phyloP scores from a whole-genome alignment of 2,113 vertebrate genomes.

The Camelus bactrianus region DNA sequence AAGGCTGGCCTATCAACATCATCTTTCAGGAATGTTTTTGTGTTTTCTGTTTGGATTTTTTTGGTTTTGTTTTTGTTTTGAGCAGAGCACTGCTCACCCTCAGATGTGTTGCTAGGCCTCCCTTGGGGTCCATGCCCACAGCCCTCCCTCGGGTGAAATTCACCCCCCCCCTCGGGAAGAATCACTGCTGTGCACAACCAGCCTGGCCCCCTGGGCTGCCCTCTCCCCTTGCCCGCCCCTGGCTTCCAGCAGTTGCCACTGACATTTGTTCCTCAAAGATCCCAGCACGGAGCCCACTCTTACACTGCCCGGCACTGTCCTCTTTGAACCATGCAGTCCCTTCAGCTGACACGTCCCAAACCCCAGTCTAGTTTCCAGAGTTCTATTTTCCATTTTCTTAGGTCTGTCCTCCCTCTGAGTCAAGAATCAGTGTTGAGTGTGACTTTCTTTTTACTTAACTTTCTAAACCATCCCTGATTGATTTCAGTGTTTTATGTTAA shows the following conservation, averaged over 20 bases:
- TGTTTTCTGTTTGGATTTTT: not conserved
- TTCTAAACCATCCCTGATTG: not conserved
- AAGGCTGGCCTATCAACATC: not conserved
- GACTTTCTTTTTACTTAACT: not conserved
- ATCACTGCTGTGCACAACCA: not conserved
- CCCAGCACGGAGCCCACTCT: not conserved
- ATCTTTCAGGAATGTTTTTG: not conserved
- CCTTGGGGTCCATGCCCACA: slow-evolving; percentile 17
- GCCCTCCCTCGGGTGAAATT: not conserved
- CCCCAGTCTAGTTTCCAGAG: not conserved
- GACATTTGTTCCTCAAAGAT: not conserved
- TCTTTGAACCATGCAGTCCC: not conserved
- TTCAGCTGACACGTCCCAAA: not conserved
- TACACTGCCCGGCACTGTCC: not conserved
- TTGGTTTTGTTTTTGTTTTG: not conserved
- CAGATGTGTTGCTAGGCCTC: slow-evolving; percentile 11
- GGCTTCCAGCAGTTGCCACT: rapidly evolving
- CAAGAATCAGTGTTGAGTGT: not conserved
- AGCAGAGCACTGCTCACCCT: slow-evolving; percentile 21
- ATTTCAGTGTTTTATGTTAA: not conserved
- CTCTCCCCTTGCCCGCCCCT: too few species aligned
- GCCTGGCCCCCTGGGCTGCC: too few species aligned
- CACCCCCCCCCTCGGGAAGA: not conserved
- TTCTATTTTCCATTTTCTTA: not conserved
- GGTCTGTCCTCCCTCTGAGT: not conserved